Percentiles rank a stretch among this genome's conserved stretches.
Conservation (phyloP, 1,140 invertebrate species). For the Nomia melanderi region DNA sequence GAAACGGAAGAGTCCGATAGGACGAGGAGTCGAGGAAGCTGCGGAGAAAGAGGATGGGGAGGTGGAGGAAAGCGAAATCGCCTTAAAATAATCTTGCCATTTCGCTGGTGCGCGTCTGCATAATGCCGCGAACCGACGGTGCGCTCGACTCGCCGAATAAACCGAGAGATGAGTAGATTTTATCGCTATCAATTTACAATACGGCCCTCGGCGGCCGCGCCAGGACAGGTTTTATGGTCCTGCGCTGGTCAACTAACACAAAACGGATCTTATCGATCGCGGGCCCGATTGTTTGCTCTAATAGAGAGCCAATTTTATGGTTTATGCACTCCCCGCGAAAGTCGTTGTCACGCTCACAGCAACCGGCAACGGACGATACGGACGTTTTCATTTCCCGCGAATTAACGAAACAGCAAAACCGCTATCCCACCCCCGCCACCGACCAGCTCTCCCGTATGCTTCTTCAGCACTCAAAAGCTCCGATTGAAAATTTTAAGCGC, state of each 20-base stretch:
- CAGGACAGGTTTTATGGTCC: conserved; percentile 48
- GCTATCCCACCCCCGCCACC: neutral
- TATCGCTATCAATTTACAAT: conserved; percentile 68
- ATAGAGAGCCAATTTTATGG: conserved; percentile 56
- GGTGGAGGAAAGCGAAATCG: conserved; percentile 45
- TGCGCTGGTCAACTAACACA: conserved; percentile 52
- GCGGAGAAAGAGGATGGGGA: too few relatives aligned
- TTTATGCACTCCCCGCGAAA: conserved; percentile 20
- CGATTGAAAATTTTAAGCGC: too few relatives aligned
- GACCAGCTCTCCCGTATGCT: too few relatives aligned
- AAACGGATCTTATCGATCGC: conserved; percentile 62
- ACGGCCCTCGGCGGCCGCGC: conserved; percentile 31
- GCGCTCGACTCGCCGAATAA: conserved; percentile 43
- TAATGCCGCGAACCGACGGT: conserved; percentile 19
- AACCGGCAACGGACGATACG: neutral
- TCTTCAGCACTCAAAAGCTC: too few relatives aligned
- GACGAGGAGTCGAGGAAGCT: neutral
- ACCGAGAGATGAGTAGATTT: conserved; percentile 65
- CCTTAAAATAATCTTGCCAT: conserved; percentile 65
- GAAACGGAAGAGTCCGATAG: too few relatives aligned
- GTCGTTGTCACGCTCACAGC: neutral
- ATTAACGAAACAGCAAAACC: conserved; percentile 10
- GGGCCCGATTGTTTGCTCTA: conserved; percentile 58
- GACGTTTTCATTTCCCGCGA: conserved; percentile 30
- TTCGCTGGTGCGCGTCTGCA: conserved; percentile 51